Base-by-base conservation (phyloP, 2,113 vertebrate species). In the Leiothrix lutea region DNA sequence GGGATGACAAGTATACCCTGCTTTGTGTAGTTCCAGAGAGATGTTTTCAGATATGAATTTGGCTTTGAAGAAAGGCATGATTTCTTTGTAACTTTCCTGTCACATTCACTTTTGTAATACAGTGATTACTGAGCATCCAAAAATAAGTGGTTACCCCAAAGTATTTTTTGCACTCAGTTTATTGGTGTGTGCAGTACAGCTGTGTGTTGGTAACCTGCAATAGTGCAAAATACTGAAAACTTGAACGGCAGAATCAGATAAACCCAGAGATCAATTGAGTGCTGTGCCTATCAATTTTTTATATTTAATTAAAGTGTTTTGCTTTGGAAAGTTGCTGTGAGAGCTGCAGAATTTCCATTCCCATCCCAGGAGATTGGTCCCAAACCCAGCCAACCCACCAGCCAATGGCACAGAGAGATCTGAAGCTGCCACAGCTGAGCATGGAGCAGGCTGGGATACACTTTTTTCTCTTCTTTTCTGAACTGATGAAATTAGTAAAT, bases 241-340 rank as follows among this genome's bases (percentile, higher is more conserved):
- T n/a, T 78, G 53, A 85, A 60, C 2, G 1, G 45, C 45, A 79
- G 53, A 84, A 74, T 80, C 50, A 95, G 84, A 80, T 75, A 93
- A 86, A 81, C 44, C 40, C 2, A 71, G 83, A 88, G 65, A 84
- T 78, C 79, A 81, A 75, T 81, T 61, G 75, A 94, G n/a, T 50
- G 26, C 77, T 75, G 16, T 72, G 48, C 35, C 86, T 81, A 91
- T 92, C n/a, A 91, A 38, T 89, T 95, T 94, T 95, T 92, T 22
- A 79, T 94, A 92, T 94, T 81, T 91, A 92, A 92, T 94, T 92
- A 86, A 88, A 92, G 57, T 61, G 29, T 80, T 95, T 91, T 83
- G 25, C 57, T 91, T 89, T 95, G 73, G 44, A 75, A 88, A 81
- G 51, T 74, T 95, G 69, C 61, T 6, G 1, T 33, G 50, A 81